Evolutionary conservation across 1,140 invertebrate genomes (phyloP).

Genomic region (Nymphalis io): DNA sequence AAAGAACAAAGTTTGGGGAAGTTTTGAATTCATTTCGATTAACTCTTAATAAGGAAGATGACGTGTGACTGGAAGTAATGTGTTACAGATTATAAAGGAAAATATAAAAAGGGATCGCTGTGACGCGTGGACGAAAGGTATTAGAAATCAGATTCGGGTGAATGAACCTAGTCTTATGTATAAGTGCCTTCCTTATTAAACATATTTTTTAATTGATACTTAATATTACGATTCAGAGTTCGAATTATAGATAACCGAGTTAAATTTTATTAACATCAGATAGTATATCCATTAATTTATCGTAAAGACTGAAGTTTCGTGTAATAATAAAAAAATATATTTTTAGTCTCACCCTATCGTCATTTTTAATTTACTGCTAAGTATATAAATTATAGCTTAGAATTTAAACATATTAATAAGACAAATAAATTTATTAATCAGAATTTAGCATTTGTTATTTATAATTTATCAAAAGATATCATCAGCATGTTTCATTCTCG

Average conservation of each 20-base stretch:
- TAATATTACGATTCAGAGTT: neutral
- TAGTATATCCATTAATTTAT: conserved; percentile 2
- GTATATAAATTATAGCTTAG: conserved; percentile 7
- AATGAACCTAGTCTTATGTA: conserved; percentile 56
- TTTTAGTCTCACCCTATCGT: neutral
- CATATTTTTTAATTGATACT: neutral
- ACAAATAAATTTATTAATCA: conserved; percentile 14
- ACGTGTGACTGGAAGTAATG: conserved; percentile 31
- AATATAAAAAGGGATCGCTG: neutral
- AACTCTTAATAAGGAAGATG: conserved; percentile 65
- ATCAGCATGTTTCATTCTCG: conserved; percentile 51
- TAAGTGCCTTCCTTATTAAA: conserved; percentile 60
- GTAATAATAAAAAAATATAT: neutral
- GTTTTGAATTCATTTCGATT: conserved; percentile 70
- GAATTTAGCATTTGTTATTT: conserved; percentile 6
- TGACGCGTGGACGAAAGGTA: neutral
- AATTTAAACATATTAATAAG: conserved; percentile 2
- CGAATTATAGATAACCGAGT: conserved; percentile 7
- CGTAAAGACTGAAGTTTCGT: conserved; percentile 38
- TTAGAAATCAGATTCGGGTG: conserved; percentile 36
- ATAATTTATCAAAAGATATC: conserved; percentile 20
- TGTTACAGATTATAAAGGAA: neutral
- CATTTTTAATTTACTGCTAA: neutral
- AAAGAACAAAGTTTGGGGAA: conserved; percentile 67
- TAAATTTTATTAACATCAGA: neutral